Evolutionary conservation across 2,888 invertebrate genomes (phyloP).

Genomic region (Cataglyphis altisquamis): DNA sequence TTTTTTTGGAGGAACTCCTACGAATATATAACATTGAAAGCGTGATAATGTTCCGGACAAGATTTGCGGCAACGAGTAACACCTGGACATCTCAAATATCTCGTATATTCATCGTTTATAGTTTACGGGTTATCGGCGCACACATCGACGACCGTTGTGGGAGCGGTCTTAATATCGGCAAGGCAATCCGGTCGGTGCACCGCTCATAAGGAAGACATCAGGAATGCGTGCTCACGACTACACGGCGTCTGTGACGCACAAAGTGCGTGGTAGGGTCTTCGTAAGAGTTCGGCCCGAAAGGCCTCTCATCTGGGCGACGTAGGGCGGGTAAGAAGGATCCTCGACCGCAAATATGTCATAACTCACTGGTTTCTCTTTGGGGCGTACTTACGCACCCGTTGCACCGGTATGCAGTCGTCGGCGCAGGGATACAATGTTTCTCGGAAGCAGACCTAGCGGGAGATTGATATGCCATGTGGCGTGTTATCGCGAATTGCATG

Average conservation of each 20-base stretch:
- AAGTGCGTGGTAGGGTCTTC: conserved; percentile 10
- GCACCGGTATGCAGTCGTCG: conserved; percentile 19
- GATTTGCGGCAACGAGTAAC: neutral
- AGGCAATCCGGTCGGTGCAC: conserved; percentile 2
- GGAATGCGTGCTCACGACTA: conserved; percentile 55
- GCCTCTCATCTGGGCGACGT: conserved; percentile 29
- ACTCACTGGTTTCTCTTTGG: conserved; percentile 36
- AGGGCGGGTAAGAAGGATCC: conserved; percentile 22
- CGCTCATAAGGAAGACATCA: conserved; percentile 57
- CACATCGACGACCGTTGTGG: conserved; percentile 3
- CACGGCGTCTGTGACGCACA: neutral
- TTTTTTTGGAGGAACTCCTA: neutral
- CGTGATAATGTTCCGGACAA: neutral
- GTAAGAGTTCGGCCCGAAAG: conserved; percentile 23
- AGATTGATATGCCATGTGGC: conserved; percentile 32
- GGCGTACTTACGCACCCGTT: conserved; percentile 38
- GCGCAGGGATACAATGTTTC: conserved; percentile 19
- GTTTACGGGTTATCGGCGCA: neutral
- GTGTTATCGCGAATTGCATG: conserved; percentile 15
- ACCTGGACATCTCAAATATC: neutral
- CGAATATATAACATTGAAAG: neutral
- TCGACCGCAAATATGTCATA: conserved; percentile 63
- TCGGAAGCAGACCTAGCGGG: conserved; percentile 27
- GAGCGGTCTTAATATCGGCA: conserved; percentile 2
- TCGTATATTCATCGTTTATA: neutral